Evolutionary conservation across 2,888 invertebrate genomes (phyloP).

Genomic region (Apamea monoglypha): DNA sequence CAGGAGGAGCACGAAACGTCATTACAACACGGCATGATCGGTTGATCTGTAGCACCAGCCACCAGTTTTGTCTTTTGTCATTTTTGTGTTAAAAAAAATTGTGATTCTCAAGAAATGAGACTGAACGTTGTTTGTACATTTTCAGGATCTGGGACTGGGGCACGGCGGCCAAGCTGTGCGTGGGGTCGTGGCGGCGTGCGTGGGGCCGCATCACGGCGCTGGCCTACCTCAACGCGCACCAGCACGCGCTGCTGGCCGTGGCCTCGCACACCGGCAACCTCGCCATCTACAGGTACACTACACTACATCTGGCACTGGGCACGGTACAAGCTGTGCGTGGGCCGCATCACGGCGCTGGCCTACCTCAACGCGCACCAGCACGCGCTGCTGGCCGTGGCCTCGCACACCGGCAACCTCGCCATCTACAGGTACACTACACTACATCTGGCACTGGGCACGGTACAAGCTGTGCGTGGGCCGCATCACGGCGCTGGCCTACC

Average conservation of each 20-base stretch:
- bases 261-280: slow-evolving; percentile 95
- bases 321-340: slow-evolving; percentile 86
- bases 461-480: slow-evolving; percentile 90
- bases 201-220: slow-evolving; percentile 94
- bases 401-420: no score
- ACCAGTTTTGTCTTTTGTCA: no score
- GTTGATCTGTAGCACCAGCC: neutral
- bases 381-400: no score
- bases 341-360: slow-evolving; percentile 95
- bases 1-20: neutral
- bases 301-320: slow-evolving; percentile 92
- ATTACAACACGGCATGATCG: neutral
- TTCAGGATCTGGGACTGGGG: slow-evolving; percentile 95
- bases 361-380: slow-evolving; percentile 83
- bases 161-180: slow-evolving; percentile 92
- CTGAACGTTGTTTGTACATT: no score
- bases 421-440: no score
- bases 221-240: slow-evolving; percentile 96
- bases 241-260: slow-evolving; percentile 93
- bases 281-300: slow-evolving; percentile 90
- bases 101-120: neutral
- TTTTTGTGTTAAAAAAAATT: neutral
- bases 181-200: slow-evolving; percentile 89
- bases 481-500: slow-evolving; percentile 95
- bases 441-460: neutral